phyloP scores from a whole-genome alignment of 1,140 invertebrate species.

The honey bee (Apis mellifera) region Amel_HAv3.1 CM009943.2:5545001-5545500 shows the following conservation, averaged over 20 bases:
- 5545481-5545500: slow-evolving; percentile 46
- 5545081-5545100: slow-evolving; percentile 34
- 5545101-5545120: not conserved
- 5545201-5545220: slow-evolving; percentile 3
- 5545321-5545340: slow-evolving; percentile 41
- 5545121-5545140: slow-evolving; percentile 20
- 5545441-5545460: slow-evolving; percentile 58
- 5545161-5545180: not conserved
- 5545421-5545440: slow-evolving; percentile 45
- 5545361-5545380: slow-evolving; percentile 52
- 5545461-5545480: slow-evolving; percentile 58
- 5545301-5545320: slow-evolving; percentile 18
- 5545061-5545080: not conserved
- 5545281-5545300: not conserved
- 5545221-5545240: slow-evolving; percentile 7
- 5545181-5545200: not conserved
- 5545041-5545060: not conserved
- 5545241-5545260: too few species aligned
- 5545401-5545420: slow-evolving; percentile 40
- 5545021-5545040: not conserved
- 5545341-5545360: slow-evolving; percentile 39
- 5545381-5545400: slow-evolving; percentile 54
- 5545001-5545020: slow-evolving; percentile 1
- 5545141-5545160: not conserved
- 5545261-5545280: too few species aligned